Base-by-base conservation (phyloP, 2,888 invertebrate genomes). In the Raillietiella orientalis region DNA sequence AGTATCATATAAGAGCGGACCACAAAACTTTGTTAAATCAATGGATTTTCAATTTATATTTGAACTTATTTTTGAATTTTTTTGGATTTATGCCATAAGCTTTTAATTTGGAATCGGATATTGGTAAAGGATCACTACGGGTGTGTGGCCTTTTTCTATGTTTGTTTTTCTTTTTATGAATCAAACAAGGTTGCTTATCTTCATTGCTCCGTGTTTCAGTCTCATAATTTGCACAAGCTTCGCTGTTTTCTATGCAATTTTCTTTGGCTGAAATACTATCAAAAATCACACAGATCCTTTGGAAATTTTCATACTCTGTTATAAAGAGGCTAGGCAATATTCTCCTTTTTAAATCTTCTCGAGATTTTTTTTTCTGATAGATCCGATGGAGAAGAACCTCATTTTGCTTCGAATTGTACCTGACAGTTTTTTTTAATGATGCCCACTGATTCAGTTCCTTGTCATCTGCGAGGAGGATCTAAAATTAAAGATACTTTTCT, bases 381-480 rank as follows among this genome's bases (percentile, higher is more conserved):
- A 62, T 58, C 30, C 60, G 59, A 8, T 66, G 58, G 31, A 90
- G 87, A 28, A 63, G 62, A 32, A 55, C 54, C 48, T 93, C 90
- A 9, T 65, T 61, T 28, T 66, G 52, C 4, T 66, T 64, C 0
- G 71, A 60, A 16, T 69, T 56, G 37, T 66, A 59, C 39, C 66
- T 66, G n/a, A 66, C 56, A 1, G 75, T 57, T 48, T 67, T 77
- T 47, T 77, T 84, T 4, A 90, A 47, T 0, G 84, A 75, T 35
- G 70, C 79, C 96, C 93, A 96, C 37, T 64, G 62, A 38, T 96
- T 93, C 5, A 96, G 50, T 46, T 93, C 90, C 35, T 62, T 66
- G 44, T 93, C 93, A 40, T 77, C 70, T 1, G 84, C 79, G 36
- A 61, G 48, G 29, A 96, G 52, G 39, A 96, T 82, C 75, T 82